phyloP scores from a whole-genome alignment of 2,113 vertebrate genomes.

The Ctenomys sociabilis region DNA sequence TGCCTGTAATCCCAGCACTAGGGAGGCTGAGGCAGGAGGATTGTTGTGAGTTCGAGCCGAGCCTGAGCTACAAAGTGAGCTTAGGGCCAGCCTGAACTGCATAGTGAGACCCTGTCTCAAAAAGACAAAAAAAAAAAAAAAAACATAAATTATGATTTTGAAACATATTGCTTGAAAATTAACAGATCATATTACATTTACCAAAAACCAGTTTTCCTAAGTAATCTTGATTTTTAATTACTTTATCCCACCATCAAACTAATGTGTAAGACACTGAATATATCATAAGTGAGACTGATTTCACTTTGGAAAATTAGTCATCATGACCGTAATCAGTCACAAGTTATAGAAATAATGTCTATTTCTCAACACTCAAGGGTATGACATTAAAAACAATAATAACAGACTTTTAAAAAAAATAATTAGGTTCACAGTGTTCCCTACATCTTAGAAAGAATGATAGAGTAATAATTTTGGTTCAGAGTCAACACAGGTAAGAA shows the following conservation, averaged over 20 bases:
- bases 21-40: too few species aligned
- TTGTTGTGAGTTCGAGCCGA: too few species aligned
- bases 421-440: not conserved
- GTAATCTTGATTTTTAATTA: constrained; percentile 9
- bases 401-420: constrained; percentile 24
- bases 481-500: constrained; percentile 5
- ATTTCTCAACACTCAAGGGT: not conserved
- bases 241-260: constrained; percentile 32
- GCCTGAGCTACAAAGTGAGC: too few species aligned
- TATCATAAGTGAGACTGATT: not conserved
- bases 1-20: too few species aligned
- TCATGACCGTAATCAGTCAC: not conserved
- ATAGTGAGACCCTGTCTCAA: too few species aligned
- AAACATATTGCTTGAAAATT: not conserved
- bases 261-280: not conserved
- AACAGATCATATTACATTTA: not conserved
- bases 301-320: constrained; percentile 6
- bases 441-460: not conserved
- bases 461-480: not conserved
- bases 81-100: too few species aligned
- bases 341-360: not conserved
- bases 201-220: not conserved
- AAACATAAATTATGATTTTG: not conserved
- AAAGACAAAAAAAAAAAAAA: too few species aligned
- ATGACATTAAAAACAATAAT: constrained; percentile 11